Evolutionary conservation across 2,113 vertebrate species (phyloP).

Genomic region (Corythornis cristatus): DNA sequence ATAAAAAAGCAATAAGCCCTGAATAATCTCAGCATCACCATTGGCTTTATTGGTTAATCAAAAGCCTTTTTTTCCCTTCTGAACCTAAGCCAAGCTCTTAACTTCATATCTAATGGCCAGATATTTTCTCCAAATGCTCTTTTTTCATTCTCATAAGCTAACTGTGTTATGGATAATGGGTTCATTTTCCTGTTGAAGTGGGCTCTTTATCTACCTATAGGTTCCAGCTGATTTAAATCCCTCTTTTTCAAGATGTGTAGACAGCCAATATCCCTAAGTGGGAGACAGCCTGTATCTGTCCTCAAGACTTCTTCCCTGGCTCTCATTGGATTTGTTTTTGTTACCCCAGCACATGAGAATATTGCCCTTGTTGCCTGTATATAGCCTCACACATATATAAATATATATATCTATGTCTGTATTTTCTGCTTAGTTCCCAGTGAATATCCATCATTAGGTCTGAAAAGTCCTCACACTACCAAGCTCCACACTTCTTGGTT

Average conservation of each 20-base stretch:
- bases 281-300: not conserved
- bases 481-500: not conserved
- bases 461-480: not conserved
- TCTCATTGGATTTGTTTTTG: not conserved
- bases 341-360: not conserved
- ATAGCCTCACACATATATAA: not conserved
- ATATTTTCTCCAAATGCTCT: constrained; percentile 65
- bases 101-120: constrained; percentile 60
- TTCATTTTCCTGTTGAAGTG: constrained; percentile 47
- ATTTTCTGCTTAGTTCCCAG: not conserved
- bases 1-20: constrained; percentile 16
- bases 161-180: constrained; percentile 48
- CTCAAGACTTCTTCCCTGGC: not conserved
- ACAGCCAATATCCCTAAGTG: not conserved
- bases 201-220: constrained; percentile 43
- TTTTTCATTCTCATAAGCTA: constrained; percentile 60
- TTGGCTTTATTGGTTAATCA: constrained; percentile 61
- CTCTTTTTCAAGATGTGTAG: constrained; percentile 14
- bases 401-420: not conserved
- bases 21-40: constrained; percentile 52
- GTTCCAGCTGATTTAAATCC: constrained; percentile 58
- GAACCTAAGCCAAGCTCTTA: constrained; percentile 60
- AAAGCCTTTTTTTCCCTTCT: constrained; percentile 44
- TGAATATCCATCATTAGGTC: not conserved
- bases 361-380: not conserved